phyloP scores from a whole-genome alignment of 2,888 invertebrate species.

The Microctonus hyperodae region DNA sequence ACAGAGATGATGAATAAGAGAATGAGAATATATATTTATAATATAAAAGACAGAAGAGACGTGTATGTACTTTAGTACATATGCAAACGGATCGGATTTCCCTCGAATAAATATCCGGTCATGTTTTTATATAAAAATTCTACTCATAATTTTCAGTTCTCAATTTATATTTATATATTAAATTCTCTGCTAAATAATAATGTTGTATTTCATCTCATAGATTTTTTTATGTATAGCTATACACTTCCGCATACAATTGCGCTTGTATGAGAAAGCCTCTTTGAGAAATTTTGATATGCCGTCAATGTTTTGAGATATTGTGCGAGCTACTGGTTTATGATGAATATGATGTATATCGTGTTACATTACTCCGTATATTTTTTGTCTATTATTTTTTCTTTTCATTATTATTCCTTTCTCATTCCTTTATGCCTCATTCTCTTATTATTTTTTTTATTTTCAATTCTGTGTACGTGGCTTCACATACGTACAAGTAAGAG shows the following conservation, averaged over 20 bases:
- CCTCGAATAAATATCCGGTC: constrained; percentile 25
- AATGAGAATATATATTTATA: neutral
- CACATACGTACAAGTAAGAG: neutral
- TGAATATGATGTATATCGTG: constrained; percentile 39
- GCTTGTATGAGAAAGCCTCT: constrained; percentile 32
- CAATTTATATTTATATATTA: constrained; percentile 8
- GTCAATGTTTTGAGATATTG: constrained; percentile 36
- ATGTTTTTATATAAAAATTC: neutral
- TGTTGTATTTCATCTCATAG: constrained; percentile 11
- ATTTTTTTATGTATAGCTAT: constrained; percentile 26
- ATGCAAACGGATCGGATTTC: constrained; percentile 22
- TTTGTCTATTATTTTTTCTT: constrained; percentile 22
- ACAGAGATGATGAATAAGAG: neutral
- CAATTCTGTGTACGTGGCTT: constrained; percentile 18
- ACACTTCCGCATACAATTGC: constrained; percentile 4
- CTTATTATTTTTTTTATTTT: constrained; percentile 16
- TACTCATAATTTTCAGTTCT: constrained; percentile 30
- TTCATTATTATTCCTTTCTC: constrained; percentile 11
- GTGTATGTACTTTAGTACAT: neutral
- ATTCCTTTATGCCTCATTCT: constrained; percentile 12
- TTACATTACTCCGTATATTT: constrained; percentile 29
- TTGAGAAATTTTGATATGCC: constrained; percentile 39
- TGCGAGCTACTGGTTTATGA: constrained; percentile 38
- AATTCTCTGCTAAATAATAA: constrained; percentile 25
- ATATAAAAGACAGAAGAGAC: neutral